phyloP scores from a whole-genome alignment of 2,888 invertebrate genomes.

The Amphiduros pacificus region DNA sequence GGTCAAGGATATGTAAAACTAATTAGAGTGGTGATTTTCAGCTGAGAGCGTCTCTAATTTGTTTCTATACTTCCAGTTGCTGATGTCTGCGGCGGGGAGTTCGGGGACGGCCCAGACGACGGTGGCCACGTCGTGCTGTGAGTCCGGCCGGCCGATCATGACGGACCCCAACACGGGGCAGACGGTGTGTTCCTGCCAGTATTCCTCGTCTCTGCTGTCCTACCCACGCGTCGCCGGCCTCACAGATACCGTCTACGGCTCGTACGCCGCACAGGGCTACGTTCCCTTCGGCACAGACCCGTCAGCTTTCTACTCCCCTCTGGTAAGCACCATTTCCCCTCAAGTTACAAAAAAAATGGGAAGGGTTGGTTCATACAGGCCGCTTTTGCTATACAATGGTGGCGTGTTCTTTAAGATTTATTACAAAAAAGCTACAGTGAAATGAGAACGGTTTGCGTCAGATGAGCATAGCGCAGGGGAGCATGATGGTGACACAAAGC shows the following conservation, averaged over 20 bases:
- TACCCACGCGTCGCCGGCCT: conserved; percentile 76
- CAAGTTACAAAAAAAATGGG: too few relatives aligned
- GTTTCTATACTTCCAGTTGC: too few relatives aligned
- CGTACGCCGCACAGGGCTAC: conserved; percentile 50
- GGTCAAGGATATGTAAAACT: too few relatives aligned
- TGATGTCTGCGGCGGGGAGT: conserved; percentile 7
- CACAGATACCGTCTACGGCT: conserved; percentile 57
- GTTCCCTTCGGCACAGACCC: conserved; percentile 64
- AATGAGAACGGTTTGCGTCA: too few relatives aligned
- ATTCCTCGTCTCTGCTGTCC: conserved; percentile 71
- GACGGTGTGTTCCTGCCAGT: conserved; percentile 66
- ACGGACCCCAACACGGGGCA: conserved; percentile 55
- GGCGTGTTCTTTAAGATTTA: too few relatives aligned
- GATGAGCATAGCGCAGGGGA: too few relatives aligned
- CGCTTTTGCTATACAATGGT: too few relatives aligned
- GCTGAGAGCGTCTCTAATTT: too few relatives aligned
- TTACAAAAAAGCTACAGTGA: too few relatives aligned
- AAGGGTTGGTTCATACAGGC: too few relatives aligned
- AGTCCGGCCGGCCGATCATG: conserved; percentile 30
- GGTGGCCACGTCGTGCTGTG: conserved; percentile 11
- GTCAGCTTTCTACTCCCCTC: conserved; percentile 90
- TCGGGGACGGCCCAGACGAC: background rate
- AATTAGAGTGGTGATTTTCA: background rate
- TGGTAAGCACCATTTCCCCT: conserved; percentile 77
- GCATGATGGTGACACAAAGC: too few relatives aligned